These are phyloP conservation scores for Trissonchulus sp. DNA, from an alignment of 2,888 invertebrate genomes.

Conservation along the genomic window DNA sequence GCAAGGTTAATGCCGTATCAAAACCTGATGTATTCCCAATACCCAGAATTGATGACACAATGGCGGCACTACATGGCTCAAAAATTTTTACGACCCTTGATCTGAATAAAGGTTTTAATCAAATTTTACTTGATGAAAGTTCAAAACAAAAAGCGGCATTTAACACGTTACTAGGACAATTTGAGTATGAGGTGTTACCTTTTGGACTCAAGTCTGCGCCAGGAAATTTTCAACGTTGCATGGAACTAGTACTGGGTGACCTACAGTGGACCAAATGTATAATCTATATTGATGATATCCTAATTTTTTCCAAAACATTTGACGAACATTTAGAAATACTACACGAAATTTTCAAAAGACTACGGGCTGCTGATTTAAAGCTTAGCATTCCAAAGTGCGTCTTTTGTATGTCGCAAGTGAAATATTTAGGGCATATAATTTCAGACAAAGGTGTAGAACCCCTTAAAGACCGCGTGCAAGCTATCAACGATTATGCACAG, in stretches of 20 bases:
- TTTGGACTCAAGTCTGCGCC: constrained; percentile 8
- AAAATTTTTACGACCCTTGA: constrained; percentile 24
- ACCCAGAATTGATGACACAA: constrained; percentile 15
- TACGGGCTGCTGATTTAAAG: constrained; percentile 32
- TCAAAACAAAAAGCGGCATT: neutral
- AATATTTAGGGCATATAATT: constrained; percentile 36
- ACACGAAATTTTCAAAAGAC: constrained; percentile 32
- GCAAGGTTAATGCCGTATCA: constrained; percentile 4
- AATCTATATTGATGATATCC: too few relatives aligned
- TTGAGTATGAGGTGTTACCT: constrained; percentile 32
- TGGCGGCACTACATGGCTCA: neutral
- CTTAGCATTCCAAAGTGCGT: constrained; percentile 36
- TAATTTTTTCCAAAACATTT: constrained; percentile 27
- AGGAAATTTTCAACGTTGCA: constrained; percentile 5
- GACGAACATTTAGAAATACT: constrained; percentile 33
- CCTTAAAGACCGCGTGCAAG: too few relatives aligned
- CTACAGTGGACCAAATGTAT: neutral
- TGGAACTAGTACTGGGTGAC: neutral
- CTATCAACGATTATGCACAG: too few relatives aligned
- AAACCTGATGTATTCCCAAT: constrained; percentile 15
- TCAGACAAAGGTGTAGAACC: constrained; percentile 30
- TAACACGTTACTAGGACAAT: constrained; percentile 31
- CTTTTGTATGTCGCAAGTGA: constrained; percentile 20
- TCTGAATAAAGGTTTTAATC: neutral
- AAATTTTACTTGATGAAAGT: neutral